Evolutionary conservation across 2,113 vertebrate species (phyloP), one percentile per base, ranked within the genome.

Genomic region (Anguilla rostrata): DNA sequence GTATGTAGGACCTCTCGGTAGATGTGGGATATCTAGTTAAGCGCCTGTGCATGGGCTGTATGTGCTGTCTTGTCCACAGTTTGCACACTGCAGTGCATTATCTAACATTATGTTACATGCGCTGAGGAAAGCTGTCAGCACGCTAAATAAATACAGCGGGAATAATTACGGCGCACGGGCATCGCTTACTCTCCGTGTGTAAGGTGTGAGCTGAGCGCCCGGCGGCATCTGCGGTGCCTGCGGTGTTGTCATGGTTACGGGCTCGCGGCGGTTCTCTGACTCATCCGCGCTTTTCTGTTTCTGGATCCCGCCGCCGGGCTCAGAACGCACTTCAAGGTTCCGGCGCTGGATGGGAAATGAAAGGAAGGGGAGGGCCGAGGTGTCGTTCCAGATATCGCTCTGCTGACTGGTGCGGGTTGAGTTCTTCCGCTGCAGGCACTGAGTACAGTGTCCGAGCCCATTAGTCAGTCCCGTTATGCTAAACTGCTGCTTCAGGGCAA

Each of bases 391-490:
- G 81, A 90, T 87, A 80, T 85, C 56, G 89, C 89, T 87, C 40
- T 91, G 93, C 94, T 93, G 94, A 94, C 92, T 90, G 83, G 87
- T 79, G 83, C 87, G 88, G 90, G 94, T 90, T 49, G 89, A 87
- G 89, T 91, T 90, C 90, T 91, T 88, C 91, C 85, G 92, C 93
- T 94, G 85, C 87, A 88, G 94, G 94, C 92, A 80, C 89, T 83
- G 89, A 90, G 91, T 93, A 93, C 88, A 89, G 86, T 89, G 93
- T 94, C 95, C 92, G 92, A 92, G 93, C 87, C 92, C 90, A 94
- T 95, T 94, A 93, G 91, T 90, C 91, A 91, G 90, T 93, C 89
- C 89, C 93, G 91, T 93, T 90, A 71, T 88, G 87, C 92, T 89
- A 93, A 94, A 95, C 91, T 86, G 83, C 88, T 82, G 93, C 94